These are phyloP conservation scores for Ancistrus triradiatus DNA, from an alignment of 2,113 vertebrate species.

Conservation along the genomic window DNA sequence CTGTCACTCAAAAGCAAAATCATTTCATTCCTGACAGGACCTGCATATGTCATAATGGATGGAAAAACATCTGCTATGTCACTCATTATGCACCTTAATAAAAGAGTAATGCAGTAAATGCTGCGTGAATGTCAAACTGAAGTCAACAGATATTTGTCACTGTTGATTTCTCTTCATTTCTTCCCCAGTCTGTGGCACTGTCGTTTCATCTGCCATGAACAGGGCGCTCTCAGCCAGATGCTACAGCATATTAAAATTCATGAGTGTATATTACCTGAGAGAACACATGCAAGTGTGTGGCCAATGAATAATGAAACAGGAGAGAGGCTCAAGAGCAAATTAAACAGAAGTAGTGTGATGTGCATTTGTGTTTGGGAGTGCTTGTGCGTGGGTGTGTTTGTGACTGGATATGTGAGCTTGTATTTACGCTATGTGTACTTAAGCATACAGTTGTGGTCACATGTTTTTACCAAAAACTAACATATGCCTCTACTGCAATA, in stretches of 20 bases:
- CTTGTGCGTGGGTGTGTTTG: background rate
- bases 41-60: background rate
- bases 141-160: constrained; percentile 30
- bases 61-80: constrained; percentile 11
- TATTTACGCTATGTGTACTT: no score
- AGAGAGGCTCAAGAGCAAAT: constrained; percentile 18
- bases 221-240: constrained; percentile 23
- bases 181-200: constrained; percentile 5
- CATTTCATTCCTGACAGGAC: constrained; percentile 9
- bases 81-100: constrained; percentile 26
- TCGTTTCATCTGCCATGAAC: constrained; percentile 32
- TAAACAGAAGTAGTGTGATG: constrained; percentile 16
- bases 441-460: no score
- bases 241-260: constrained; percentile 35
- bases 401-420: background rate
- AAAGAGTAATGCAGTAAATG: constrained; percentile 8
- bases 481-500: no score
- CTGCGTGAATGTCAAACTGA: constrained; percentile 11
- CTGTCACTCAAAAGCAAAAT: no score
- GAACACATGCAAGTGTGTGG: constrained; percentile 32
- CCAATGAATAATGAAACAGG: constrained; percentile 37
- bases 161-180: constrained; percentile 15
- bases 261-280: constrained; percentile 39
- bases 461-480: no score
- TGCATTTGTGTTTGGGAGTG: background rate